Evolutionary conservation across 2,797 vertebrate genomes (phyloP).

Genomic region (Enteromius radiatus): DNA sequence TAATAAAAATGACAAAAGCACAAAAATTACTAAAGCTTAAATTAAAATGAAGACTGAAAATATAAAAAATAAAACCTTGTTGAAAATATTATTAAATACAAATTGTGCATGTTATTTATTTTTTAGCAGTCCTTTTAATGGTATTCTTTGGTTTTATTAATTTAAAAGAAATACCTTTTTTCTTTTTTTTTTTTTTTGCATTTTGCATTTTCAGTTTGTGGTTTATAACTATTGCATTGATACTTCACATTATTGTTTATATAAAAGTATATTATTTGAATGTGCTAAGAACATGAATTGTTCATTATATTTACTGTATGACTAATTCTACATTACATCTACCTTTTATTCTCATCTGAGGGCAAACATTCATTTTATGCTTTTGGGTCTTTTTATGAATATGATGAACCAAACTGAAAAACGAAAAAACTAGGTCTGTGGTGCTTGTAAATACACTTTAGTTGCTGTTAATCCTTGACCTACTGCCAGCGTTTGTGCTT

Average conservation of each 20-base stretch:
- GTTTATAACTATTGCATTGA: not conserved
- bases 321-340: not conserved
- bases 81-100: not conserved
- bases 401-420: slow-evolving; percentile 1
- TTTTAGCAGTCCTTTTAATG: not conserved
- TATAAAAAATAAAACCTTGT: not conserved
- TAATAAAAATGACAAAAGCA: not conserved
- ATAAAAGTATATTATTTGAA: not conserved
- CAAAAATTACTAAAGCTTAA: not conserved
- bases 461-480: slow-evolving; percentile 7
- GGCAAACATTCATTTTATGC: not conserved
- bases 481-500: slow-evolving; percentile 15
- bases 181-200: too few relatives aligned
- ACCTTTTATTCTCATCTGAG: not conserved
- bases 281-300: not conserved
- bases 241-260: not conserved
- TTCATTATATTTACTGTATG: not conserved
- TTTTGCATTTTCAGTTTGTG: not conserved
- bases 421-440: slow-evolving; percentile 1
- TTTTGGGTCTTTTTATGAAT: not conserved
- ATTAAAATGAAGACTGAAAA: not conserved
- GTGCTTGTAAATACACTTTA: not conserved
- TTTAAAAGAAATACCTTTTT: too few relatives aligned
- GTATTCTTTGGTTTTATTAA: slow-evolving; percentile 1
- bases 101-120: not conserved